Percentiles rank a stretch among this genome's conserved stretches.
Conservation (phyloP, 2,888 invertebrate species). For the Plagodis dolabraria region DNA sequence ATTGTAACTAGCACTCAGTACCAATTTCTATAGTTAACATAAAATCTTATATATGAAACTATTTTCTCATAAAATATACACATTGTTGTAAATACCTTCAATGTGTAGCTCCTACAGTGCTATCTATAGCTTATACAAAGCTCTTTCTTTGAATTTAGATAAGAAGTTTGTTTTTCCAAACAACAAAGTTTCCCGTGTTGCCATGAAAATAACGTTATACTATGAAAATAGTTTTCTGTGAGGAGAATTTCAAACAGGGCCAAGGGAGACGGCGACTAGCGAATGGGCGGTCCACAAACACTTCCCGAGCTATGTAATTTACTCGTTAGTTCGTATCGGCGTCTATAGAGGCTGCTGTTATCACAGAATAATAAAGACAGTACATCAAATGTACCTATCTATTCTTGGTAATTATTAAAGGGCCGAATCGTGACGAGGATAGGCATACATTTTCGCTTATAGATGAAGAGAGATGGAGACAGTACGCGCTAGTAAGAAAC, state of each 20-base stretch:
- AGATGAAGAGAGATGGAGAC: no score
- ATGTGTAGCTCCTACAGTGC: no score
- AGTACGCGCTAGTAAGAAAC: no score
- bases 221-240: slow-evolving; percentile 48
- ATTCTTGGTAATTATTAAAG: background rate
- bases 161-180: slow-evolving; percentile 3
- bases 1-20: no score
- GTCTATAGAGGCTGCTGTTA: slow-evolving; percentile 45
- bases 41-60: no score
- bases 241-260: slow-evolving; percentile 54
- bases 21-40: no score
- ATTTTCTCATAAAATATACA: no score
- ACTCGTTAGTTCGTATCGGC: slow-evolving; percentile 67
- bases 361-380: slow-evolving; percentile 13
- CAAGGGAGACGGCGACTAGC: slow-evolving; percentile 44
- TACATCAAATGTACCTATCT: slow-evolving; percentile 5
- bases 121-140: no score
- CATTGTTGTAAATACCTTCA: no score
- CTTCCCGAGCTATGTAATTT: slow-evolving; percentile 69
- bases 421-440: background rate
- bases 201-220: slow-evolving; percentile 32
- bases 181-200: slow-evolving; percentile 20
- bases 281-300: slow-evolving; percentile 68
- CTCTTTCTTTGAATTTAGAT: background rate
- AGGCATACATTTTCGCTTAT: no score